These are phyloP conservation scores for Typhlichthys subterraneus DNA, from an alignment of 2,797 vertebrate species.

Conservation along the genomic window DNA sequence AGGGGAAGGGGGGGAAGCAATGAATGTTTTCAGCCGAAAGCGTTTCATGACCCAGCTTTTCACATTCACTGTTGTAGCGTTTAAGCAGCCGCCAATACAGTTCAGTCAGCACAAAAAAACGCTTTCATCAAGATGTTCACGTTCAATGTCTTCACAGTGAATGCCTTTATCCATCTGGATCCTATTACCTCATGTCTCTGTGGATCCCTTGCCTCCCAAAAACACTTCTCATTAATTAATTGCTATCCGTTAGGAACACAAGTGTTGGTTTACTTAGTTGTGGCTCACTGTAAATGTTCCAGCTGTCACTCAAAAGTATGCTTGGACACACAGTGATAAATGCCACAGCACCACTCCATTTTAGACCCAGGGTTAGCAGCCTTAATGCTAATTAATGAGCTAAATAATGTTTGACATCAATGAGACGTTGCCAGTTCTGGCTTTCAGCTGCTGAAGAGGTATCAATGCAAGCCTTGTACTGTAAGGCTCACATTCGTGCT, in stretches of 20 bases:
- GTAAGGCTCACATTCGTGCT: slow-evolving; percentile 5
- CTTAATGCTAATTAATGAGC: slow-evolving; percentile 1
- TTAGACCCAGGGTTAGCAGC: not conserved
- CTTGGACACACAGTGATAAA: not conserved
- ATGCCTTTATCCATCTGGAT: slow-evolving; percentile 19
- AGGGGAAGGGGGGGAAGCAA: slow-evolving; percentile 4
- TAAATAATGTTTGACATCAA: not conserved
- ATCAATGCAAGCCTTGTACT: not conserved
- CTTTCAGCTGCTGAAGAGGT: not conserved
- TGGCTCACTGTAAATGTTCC: not conserved
- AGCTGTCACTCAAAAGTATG: not conserved
- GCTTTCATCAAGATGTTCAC: not conserved
- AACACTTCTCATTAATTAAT: slow-evolving; percentile 24
- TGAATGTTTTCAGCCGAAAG: slow-evolving; percentile 3
- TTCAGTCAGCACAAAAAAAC: slow-evolving; percentile 7
- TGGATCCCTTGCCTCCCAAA: slow-evolving; percentile 16
- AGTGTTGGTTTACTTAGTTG: not conserved
- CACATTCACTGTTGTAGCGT: not conserved
- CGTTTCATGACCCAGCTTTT: slow-evolving; percentile 27
- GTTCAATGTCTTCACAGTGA: not conserved
- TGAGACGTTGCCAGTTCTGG: not conserved
- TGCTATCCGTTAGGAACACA: slow-evolving; percentile 4
- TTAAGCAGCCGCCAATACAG: slow-evolving; percentile 1
- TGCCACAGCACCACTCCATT: not conserved
- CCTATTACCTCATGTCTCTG: slow-evolving; percentile 6